Percentiles rank a stretch among this genome's conserved stretches.
phyloP scores from a whole-genome alignment of 2,797 vertebrate genomes.

The Sebastes paucispinis region DNA sequence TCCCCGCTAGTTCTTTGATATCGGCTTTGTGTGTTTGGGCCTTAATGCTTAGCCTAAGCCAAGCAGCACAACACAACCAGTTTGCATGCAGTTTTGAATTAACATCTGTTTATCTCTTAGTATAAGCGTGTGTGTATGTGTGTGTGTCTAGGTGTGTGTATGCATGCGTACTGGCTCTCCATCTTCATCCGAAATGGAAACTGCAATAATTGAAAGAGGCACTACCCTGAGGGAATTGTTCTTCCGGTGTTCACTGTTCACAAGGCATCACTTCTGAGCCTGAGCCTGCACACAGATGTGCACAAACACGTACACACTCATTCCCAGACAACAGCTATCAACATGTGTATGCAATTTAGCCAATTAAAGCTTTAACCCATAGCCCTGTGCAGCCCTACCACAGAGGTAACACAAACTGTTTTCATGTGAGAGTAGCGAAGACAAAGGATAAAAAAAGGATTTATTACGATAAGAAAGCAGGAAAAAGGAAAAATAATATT shows the following conservation, averaged over 20 bases:
- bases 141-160: background rate
- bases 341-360: conserved; percentile 74
- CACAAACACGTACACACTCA: conserved; percentile 1
- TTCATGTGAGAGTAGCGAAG: conserved; percentile 35
- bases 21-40: too few relatives aligned
- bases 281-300: conserved; percentile 38
- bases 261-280: conserved; percentile 60
- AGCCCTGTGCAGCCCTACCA: conserved; percentile 48
- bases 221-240: conserved; percentile 55
- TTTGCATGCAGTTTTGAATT: conserved; percentile 20
- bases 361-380: conserved; percentile 64
- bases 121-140: background rate
- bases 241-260: conserved; percentile 54
- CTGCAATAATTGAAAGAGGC: conserved; percentile 53
- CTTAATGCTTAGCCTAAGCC: background rate
- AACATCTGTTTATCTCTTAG: conserved; percentile 28
- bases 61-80: conserved; percentile 4
- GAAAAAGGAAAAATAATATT: background rate
- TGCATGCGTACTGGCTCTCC: conserved; percentile 1
- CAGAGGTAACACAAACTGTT: conserved; percentile 49
- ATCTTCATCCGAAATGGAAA: conserved; percentile 62
- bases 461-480: background rate
- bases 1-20: too few relatives aligned
- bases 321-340: conserved; percentile 51
- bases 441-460: background rate